Base-by-base conservation (phyloP, 2,888 invertebrate species). In the Dromius quadrimaculatus region DNA sequence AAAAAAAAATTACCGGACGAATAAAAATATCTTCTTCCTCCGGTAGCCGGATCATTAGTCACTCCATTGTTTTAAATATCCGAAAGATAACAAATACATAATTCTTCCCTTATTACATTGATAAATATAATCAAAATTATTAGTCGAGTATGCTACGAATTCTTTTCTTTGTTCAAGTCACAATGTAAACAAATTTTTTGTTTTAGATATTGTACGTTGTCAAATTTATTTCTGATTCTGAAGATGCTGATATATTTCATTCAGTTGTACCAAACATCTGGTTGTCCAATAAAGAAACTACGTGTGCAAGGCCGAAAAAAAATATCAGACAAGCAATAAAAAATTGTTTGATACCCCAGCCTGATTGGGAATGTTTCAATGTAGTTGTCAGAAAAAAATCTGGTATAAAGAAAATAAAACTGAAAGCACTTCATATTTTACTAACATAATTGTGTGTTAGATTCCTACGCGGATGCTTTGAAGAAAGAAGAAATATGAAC, bases 191-290 rank as follows among this genome's bases (percentile, higher is more conserved):
- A n/a, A n/a, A n/a, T n/a, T 47, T 11, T n/a, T 11, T 47, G 9
- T 22, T 47, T 47, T 11, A 20, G 47, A 20, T 22, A 20, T 47
- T n/a, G 6, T 1, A 9, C 5, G 20, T 20, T 2, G 20, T 47
- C 0, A 47, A 47, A 19, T 47, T 47, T 47, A 6, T 9, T 11
- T n/a, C 47, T 43, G 43, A 15, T 13, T 43, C 2, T 17, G 43
- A 43, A n/a, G n/a, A n/a, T 17, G 19, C 2, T n/a, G 47, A 47
- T 1, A 22, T 47, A 3, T 3, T 47, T 6, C n/a, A 20, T 47
- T 47, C 47, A 9, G 22, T n/a, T 9, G 47, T 47, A 47, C 47
- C 47, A 19, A 47, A n/a, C 47, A 47, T n/a, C 1, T 47, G 47
- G 47, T 22, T 47, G 11, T 20, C 20, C 9, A 22, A 47, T 20